These are phyloP conservation scores for Morpho achilles DNA, from an alignment of 2,888 invertebrate species.

Conservation along the genomic window DNA sequence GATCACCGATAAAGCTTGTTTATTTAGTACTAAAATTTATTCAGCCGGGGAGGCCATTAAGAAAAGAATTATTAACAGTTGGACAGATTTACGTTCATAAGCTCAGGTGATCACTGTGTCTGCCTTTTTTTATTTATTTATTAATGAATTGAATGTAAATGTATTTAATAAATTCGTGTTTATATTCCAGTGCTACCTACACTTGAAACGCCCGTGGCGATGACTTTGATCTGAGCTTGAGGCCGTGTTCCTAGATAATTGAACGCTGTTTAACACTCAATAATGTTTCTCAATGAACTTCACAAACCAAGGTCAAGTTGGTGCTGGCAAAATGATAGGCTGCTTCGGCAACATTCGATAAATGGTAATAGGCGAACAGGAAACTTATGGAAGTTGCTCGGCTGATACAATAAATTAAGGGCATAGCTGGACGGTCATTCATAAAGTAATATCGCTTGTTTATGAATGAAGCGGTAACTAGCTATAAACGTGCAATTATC, in stretches of 20 bases:
- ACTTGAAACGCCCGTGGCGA: conserved; percentile 21
- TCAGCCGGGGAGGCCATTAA: conserved; percentile 67
- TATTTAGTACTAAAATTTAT: conserved; percentile 75
- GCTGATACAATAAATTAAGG: conserved; percentile 62
- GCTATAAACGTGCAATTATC: conserved; percentile 61
- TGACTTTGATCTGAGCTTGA: conserved; percentile 22
- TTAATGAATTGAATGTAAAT: conserved; percentile 61
- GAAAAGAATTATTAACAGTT: conserved; percentile 63
- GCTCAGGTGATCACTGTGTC: conserved; percentile 50
- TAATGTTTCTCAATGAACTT: conserved; percentile 56
- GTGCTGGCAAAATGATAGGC: conserved; percentile 54
- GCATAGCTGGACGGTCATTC: conserved; percentile 62
- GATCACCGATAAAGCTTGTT: conserved; percentile 73
- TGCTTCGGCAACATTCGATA: conserved; percentile 58
- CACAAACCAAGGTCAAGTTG: conserved; percentile 57
- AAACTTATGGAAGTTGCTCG: conserved; percentile 58
- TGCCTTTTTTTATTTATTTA: conserved; percentile 45
- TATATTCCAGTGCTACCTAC: conserved; percentile 29
- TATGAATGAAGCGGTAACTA: conserved; percentile 69
- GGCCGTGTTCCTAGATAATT: conserved; percentile 35
- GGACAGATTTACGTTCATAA: conserved; percentile 64
- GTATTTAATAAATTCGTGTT: conserved; percentile 48
- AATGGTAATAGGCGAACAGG: conserved; percentile 64
- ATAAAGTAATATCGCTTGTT: conserved; percentile 66
- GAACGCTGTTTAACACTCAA: conserved; percentile 36